These are phyloP conservation scores for Austrolebias charrua DNA, from an alignment of 2,797 vertebrate species.

Conservation along the genomic window DNA sequence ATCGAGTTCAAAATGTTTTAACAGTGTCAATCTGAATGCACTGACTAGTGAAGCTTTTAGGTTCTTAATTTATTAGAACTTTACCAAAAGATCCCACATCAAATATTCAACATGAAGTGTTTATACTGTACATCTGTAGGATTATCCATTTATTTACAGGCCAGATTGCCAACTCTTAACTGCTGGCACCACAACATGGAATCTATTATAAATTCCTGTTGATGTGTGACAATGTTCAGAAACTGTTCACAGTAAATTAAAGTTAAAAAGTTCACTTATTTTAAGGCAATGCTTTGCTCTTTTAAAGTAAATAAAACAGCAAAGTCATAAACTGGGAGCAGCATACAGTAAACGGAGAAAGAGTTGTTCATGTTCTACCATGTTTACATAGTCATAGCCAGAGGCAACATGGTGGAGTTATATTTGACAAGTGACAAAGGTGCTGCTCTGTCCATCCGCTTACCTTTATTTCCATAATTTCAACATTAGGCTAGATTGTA, in stretches of 20 bases:
- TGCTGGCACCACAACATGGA: background rate
- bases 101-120: too few relatives aligned
- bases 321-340: background rate
- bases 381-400: conserved; percentile 34
- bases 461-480: conserved; percentile 43
- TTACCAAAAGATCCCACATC: too few relatives aligned
- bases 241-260: background rate
- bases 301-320: background rate
- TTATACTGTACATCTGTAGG: too few relatives aligned
- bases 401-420: conserved; percentile 29
- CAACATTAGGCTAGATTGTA: conserved; percentile 20
- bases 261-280: background rate
- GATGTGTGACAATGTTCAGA: background rate
- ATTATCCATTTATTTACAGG: background rate
- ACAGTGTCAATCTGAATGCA: background rate
- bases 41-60: too few relatives aligned
- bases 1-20: too few relatives aligned
- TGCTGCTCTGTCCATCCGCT: conserved; percentile 21
- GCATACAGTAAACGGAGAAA: background rate
- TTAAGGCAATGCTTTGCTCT: background rate
- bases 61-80: too few relatives aligned
- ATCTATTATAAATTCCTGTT: background rate
- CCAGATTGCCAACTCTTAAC: too few relatives aligned
- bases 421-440: conserved; percentile 42
- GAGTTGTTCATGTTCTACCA: background rate